Evolutionary conservation across 2,113 vertebrate species (phyloP).

Genomic region (Pyxicephalus adspersus): DNA sequence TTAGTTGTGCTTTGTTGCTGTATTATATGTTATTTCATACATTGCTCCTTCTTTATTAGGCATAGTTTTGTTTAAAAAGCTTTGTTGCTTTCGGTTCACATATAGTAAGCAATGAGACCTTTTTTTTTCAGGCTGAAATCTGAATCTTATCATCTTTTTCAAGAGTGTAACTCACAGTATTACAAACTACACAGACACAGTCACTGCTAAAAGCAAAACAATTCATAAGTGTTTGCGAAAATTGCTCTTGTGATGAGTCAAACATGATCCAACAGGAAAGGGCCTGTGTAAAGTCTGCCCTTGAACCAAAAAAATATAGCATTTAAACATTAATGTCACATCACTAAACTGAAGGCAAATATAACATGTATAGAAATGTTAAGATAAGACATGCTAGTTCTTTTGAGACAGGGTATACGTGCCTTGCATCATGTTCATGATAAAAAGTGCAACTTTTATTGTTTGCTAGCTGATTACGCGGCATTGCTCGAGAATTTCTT

Average conservation of each 20-base stretch:
- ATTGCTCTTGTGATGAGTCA: background rate
- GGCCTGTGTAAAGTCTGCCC: background rate
- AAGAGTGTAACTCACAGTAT: background rate
- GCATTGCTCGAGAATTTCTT: no score
- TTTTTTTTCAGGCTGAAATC: background rate
- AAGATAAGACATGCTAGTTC: background rate
- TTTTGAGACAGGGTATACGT: background rate
- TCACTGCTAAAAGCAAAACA: slow-evolving; percentile 4
- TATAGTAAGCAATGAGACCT: background rate
- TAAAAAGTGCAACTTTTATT: no score
- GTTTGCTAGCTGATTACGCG: no score
- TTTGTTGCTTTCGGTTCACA: background rate
- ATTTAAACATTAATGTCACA: background rate
- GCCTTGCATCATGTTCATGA: background rate
- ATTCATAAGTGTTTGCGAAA: background rate
- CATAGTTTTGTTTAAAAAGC: no score
- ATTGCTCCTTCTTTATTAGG: no score
- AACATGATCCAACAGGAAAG: background rate
- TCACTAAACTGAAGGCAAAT: background rate
- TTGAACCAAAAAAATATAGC: background rate
- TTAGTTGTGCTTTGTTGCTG: no score
- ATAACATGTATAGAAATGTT: slow-evolving; percentile 1
- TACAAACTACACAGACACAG: background rate
- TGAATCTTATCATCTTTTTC: background rate
- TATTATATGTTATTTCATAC: no score